phyloP scores from a whole-genome alignment of 2,113 vertebrate species.

The Murina feae region DNA sequence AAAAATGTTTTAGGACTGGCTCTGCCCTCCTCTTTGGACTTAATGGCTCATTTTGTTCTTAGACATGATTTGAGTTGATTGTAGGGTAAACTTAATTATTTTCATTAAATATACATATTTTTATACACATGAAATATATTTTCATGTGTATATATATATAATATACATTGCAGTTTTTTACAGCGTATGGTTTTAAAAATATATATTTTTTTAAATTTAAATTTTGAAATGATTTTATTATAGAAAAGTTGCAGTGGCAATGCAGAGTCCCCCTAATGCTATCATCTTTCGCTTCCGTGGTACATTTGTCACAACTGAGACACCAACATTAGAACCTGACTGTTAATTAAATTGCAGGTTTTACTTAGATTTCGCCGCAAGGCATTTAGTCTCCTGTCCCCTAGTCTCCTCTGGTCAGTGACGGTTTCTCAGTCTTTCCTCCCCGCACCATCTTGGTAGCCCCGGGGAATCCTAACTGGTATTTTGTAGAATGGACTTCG shows the following conservation, averaged over 20 bases:
- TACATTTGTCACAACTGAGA: background rate
- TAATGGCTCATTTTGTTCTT: background rate
- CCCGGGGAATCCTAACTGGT: background rate
- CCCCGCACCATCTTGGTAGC: background rate
- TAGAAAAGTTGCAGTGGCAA: background rate
- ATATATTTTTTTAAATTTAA: background rate
- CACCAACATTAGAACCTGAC: background rate
- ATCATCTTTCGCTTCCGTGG: no score
- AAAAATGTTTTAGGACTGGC: background rate
- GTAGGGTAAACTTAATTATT: background rate
- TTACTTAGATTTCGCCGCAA: background rate
- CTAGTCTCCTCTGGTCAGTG: background rate
- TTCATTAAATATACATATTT: background rate
- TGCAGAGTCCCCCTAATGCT: background rate
- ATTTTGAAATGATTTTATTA: background rate
- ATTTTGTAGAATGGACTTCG: background rate
- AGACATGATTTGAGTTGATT: background rate
- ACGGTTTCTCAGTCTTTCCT: background rate
- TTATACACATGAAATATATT: no score
- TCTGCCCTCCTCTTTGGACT: background rate
- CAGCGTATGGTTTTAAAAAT: background rate
- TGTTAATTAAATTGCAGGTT: background rate
- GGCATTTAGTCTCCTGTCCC: background rate
- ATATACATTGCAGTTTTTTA: background rate
- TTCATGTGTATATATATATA: no score